Conservation (phyloP, 2,113 vertebrate genomes). For the Halichoerus grypus region DNA sequence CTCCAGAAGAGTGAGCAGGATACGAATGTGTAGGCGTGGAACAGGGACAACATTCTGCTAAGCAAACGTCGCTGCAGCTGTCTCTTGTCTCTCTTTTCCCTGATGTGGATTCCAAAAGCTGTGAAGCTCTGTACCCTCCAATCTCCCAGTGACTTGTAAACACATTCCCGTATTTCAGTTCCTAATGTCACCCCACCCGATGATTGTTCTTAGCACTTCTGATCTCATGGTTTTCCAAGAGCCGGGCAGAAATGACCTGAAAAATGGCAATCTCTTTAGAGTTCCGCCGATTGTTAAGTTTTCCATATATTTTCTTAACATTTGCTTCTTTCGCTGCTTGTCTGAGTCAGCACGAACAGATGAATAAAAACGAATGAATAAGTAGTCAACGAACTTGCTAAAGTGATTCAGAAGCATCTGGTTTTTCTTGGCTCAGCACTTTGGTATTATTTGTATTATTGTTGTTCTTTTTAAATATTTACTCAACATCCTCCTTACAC, state of each 20-base stretch:
- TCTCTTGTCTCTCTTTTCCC: not conserved
- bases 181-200: rapidly evolving
- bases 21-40: not conserved
- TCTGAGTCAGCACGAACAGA: not conserved
- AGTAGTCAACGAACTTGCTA: not conserved
- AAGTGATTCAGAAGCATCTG: conserved; percentile 54
- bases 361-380: conserved; percentile 20
- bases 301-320: not conserved
- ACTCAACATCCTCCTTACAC: not conserved
- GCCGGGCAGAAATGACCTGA: not conserved
- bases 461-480: conserved; percentile 58
- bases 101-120: not conserved
- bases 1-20: not conserved
- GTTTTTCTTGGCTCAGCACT: conserved; percentile 54
- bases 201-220: not conserved
- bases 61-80: not conserved
- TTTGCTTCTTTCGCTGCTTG: not conserved
- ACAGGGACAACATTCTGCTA: not conserved
- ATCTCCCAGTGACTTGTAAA: not conserved
- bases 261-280: not conserved
- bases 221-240: not conserved
- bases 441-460: not conserved
- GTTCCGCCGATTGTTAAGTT: not conserved
- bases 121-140: not conserved
- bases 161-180: rapidly evolving